Evolutionary conservation across 2,888 invertebrate species (phyloP).

Genomic region (Aleiodes leptofemur): DNA sequence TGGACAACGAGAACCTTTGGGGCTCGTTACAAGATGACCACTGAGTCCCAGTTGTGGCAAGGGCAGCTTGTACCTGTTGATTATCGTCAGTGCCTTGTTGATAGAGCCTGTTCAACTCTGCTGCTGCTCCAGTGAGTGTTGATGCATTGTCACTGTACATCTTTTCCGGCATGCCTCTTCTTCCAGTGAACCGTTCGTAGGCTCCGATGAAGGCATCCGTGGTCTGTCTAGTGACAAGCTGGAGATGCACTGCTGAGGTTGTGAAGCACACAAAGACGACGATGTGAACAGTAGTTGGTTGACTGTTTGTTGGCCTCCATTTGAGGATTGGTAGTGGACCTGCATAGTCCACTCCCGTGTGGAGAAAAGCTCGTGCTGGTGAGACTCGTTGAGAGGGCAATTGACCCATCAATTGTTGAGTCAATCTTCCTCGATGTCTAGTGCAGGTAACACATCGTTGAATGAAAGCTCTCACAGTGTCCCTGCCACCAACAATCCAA

Average conservation of each 20-base stretch:
- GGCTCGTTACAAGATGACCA: too few relatives aligned
- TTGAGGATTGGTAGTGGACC: too few relatives aligned
- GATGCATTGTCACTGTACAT: conserved; percentile 1
- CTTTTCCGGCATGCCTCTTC: conserved; percentile 5
- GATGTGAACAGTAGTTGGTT: too few relatives aligned
- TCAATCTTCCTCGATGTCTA: conserved; percentile 9
- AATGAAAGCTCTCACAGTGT: neutral
- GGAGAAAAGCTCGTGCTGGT: neutral
- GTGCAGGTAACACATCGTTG: conserved; percentile 30
- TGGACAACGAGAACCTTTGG: too few relatives aligned
- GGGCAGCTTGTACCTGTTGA: neutral
- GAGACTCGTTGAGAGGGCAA: conserved; percentile 29
- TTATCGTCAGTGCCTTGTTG: neutral
- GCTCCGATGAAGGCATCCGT: neutral
- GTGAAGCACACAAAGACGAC: too few relatives aligned
- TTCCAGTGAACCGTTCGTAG: neutral
- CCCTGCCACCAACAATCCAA: conserved; percentile 4
- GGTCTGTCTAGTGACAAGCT: too few relatives aligned
- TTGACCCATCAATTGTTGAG: conserved; percentile 47
- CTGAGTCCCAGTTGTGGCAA: conserved; percentile 3
- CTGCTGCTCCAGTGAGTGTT: too few relatives aligned
- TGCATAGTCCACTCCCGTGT: too few relatives aligned
- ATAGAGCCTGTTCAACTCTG: too few relatives aligned
- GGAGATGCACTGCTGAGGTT: too few relatives aligned
- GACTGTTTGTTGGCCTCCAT: too few relatives aligned